Evolutionary conservation across 1,140 invertebrate species (phyloP).

Genomic region (Pseudomyrmex pallidus): DNA sequence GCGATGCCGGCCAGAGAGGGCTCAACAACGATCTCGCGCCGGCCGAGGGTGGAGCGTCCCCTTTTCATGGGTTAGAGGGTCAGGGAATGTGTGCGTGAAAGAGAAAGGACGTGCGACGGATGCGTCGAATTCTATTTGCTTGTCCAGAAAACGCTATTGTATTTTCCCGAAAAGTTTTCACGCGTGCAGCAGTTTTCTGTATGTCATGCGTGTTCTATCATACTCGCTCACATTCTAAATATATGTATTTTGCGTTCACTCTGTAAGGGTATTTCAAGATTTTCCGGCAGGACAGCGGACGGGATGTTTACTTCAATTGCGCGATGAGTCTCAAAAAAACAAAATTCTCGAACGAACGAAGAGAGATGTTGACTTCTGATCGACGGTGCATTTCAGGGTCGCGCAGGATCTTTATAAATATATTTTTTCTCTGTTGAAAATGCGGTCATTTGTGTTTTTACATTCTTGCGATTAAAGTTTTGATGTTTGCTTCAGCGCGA

Average conservation of each 20-base stretch:
- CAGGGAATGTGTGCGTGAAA: conserved; percentile 62
- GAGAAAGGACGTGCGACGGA: conserved; percentile 41
- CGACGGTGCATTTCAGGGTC: neutral
- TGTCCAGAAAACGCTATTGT: conserved; percentile 39
- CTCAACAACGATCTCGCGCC: conserved; percentile 19
- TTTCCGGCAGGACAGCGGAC: neutral
- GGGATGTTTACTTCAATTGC: conserved; percentile 2
- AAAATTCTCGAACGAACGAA: conserved; percentile 31
- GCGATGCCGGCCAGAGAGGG: conserved; percentile 26
- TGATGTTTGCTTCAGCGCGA: conserved; percentile 10
- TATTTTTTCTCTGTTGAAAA: conserved; percentile 5
- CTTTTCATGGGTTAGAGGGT: conserved; percentile 50
- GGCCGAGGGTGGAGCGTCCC: conserved; percentile 60
- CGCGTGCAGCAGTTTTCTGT: conserved; percentile 38
- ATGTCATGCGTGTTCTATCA: conserved; percentile 1
- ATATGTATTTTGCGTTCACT: conserved; percentile 2
- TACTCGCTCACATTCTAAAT: neutral
- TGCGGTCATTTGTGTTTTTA: neutral
- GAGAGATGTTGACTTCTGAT: neutral
- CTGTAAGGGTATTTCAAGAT: conserved; percentile 3
- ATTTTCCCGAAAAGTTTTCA: conserved; percentile 15
- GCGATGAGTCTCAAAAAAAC: conserved; percentile 34
- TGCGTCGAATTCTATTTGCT: conserved; percentile 38
- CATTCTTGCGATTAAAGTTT: neutral
- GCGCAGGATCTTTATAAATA: conserved; percentile 23